phyloP scores from a whole-genome alignment of 2,797 vertebrate species.

The Mastacembelus armatus region DNA sequence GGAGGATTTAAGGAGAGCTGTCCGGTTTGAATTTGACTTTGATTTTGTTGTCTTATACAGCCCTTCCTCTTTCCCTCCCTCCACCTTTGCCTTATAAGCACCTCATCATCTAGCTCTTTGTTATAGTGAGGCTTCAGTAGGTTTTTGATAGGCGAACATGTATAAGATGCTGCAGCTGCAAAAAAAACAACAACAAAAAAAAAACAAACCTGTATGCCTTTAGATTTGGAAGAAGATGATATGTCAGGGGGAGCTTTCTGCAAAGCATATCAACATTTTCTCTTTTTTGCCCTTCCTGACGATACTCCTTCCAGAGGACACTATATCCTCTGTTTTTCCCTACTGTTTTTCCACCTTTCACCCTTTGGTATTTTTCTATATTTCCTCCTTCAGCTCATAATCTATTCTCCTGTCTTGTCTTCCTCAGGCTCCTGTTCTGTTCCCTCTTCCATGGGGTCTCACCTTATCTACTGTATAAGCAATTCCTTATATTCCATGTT shows the following conservation, averaged over 20 bases:
- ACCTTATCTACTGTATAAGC: constrained; percentile 59
- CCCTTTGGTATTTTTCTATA: constrained; percentile 68
- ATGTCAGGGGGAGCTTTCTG: constrained; percentile 66
- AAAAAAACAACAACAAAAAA: constrained; percentile 16
- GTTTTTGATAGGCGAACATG: constrained; percentile 41
- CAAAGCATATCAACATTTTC: constrained; percentile 67
- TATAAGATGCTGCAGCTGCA: constrained; percentile 59
- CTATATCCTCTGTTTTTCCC: constrained; percentile 46
- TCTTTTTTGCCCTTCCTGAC: too few relatives aligned
- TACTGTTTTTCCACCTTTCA: constrained; percentile 59
- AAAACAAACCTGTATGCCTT: constrained; percentile 11
- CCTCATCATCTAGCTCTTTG: constrained; percentile 71
- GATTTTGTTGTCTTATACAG: constrained; percentile 55
- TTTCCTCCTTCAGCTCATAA: constrained; percentile 51
- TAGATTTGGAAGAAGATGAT: constrained; percentile 40
- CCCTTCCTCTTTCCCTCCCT: constrained; percentile 47
- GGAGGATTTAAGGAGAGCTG: constrained; percentile 47
- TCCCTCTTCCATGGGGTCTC: constrained; percentile 64
- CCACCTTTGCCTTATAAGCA: constrained; percentile 69
- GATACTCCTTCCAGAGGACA: constrained; percentile 65
- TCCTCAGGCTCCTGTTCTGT: constrained; percentile 40
- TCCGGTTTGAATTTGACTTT: constrained; percentile 56
- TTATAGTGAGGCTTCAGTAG: constrained; percentile 47
- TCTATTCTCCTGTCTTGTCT: constrained; percentile 70
- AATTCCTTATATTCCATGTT: constrained; percentile 51